Conservation (phyloP, 2,888 invertebrate genomes). For the Hipparchia semele region DNA sequence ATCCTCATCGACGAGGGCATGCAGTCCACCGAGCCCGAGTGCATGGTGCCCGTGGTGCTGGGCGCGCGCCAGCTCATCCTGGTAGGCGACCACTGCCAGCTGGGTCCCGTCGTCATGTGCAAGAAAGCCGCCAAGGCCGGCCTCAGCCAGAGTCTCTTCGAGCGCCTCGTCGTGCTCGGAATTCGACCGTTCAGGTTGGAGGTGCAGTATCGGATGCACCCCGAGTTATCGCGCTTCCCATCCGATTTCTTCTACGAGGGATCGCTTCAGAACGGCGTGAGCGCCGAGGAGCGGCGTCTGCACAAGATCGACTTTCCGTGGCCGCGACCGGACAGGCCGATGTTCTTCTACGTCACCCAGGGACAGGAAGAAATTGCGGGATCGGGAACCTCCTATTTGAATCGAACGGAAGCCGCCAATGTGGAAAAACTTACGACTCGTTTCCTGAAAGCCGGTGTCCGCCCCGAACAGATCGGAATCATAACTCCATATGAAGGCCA, state of each 20-base stretch:
- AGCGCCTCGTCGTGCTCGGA: slow-evolving; percentile 93
- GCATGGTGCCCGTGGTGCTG: slow-evolving; percentile 99
- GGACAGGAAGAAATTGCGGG: slow-evolving; percentile 99
- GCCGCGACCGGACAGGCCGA: slow-evolving; percentile 97
- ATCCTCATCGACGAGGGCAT: slow-evolving; percentile 98
- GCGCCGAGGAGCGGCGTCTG: slow-evolving; percentile 96
- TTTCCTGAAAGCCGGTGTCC: slow-evolving; percentile 96
- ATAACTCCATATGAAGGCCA: slow-evolving; percentile 99
- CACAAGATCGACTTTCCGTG: slow-evolving; percentile 98
- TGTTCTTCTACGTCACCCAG: slow-evolving; percentile 99
- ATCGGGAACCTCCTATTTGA: slow-evolving; percentile 98
- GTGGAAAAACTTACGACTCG: slow-evolving; percentile 99
- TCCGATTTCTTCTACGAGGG: slow-evolving; percentile 99
- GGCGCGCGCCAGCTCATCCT: slow-evolving; percentile 98
- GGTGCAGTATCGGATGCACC: slow-evolving; percentile 99
- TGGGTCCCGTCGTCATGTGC: slow-evolving; percentile 99
- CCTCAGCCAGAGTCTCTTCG: slow-evolving; percentile 90
- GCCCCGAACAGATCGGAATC: slow-evolving; percentile 99
- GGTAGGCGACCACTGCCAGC: slow-evolving; percentile 99
- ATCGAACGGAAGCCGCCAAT: slow-evolving; percentile 98
- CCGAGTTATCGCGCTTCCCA: slow-evolving; percentile 97
- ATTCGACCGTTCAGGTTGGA: slow-evolving; percentile 98
- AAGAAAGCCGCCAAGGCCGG: slow-evolving; percentile 99
- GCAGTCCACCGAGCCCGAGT: slow-evolving; percentile 98
- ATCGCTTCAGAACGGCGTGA: slow-evolving; percentile 99